Base-by-base conservation (phyloP, 2,888 invertebrate species). In the Andricus quercusramuli region DNA sequence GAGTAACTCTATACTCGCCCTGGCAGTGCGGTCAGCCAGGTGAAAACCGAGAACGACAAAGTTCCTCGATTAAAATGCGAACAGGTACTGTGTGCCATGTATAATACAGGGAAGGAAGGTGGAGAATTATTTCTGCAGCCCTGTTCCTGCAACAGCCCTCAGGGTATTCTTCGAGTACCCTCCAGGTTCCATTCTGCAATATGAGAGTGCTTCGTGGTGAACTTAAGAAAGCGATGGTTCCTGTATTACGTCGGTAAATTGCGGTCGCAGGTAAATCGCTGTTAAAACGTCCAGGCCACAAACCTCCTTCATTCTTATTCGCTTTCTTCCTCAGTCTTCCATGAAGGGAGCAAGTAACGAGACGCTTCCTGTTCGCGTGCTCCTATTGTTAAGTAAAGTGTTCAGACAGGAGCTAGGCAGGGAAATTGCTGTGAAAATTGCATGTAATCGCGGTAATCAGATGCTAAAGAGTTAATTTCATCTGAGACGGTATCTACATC, bases 231-330 rank as follows among this genome's bases (percentile, higher is more conserved):
- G 79, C 83, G 82, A 82, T 88, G 90, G 88, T 90, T 89, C 87
- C 90, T 87, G 87, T 88, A 90, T 89, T 89, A 90, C 90, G 85
- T 84, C 88, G 88, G 87, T 89, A 89, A 86, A 86, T 86, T 91
- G 91, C 89, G 91, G 92, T 91, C 86, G 87, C 85, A 88, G 88
- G 90, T 89, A 90, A 91, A 91, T 90, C 89, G 91, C 87, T 87
- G 90, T 88, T 90, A 90, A 92, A 91, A 90, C 87, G 89, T 84
- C 86, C 84, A 86, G 85, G 88, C 90, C 92, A 86, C 91, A 90
- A 87, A 83, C 78, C 82, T 82, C 81, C 78, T 79, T 74, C 47
- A 70, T 51, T 70, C 51, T 70, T 78, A 66, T 59, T 62, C 20
- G 32, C 62, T 62, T 64, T 64, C 62, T 25, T 64, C 29, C 51